Evolutionary conservation across 53 echinoderm and acorn worm genomes (phyloP).

Genomic region (Henricia sp.): DNA sequence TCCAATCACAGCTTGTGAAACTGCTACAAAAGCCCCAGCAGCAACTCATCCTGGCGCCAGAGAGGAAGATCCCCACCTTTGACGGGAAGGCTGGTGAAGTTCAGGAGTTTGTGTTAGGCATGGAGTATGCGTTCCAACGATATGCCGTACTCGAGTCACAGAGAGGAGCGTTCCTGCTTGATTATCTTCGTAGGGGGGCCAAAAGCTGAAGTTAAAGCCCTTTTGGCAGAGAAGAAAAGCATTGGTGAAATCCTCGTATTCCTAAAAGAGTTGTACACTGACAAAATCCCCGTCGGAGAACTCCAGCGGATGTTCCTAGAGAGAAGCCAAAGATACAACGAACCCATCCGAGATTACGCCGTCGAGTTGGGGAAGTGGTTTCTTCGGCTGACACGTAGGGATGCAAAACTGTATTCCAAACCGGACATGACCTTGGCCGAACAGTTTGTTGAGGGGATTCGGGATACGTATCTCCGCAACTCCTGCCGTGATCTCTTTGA

Average conservation of each 20-base stretch:
- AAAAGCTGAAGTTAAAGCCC: neutral
- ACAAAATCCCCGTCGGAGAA: constrained; percentile 9
- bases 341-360: constrained; percentile 46
- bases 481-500: constrained; percentile 18
- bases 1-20: neutral
- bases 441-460: constrained; percentile 21
- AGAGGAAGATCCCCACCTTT: constrained; percentile 16
- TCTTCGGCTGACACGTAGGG: constrained; percentile 12
- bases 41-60: constrained; percentile 31
- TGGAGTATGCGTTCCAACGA: constrained; percentile 11
- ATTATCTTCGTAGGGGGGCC: constrained; percentile 28
- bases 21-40: neutral
- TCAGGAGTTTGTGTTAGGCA: constrained; percentile 1
- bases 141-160: constrained; percentile 8
- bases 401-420: constrained; percentile 38
- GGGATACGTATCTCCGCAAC: constrained; percentile 23
- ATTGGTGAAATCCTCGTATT: neutral
- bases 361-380: constrained; percentile 40
- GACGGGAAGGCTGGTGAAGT: constrained; percentile 24
- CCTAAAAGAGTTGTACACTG: constrained; percentile 8
- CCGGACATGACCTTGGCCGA: constrained; percentile 40
- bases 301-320: constrained; percentile 31
- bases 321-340: constrained; percentile 22
- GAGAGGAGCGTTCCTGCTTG: constrained; percentile 5
- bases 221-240: neutral